Evolutionary conservation across 2,888 invertebrate species (phyloP).

Genomic region (Aporophyla lueneburgensis): DNA sequence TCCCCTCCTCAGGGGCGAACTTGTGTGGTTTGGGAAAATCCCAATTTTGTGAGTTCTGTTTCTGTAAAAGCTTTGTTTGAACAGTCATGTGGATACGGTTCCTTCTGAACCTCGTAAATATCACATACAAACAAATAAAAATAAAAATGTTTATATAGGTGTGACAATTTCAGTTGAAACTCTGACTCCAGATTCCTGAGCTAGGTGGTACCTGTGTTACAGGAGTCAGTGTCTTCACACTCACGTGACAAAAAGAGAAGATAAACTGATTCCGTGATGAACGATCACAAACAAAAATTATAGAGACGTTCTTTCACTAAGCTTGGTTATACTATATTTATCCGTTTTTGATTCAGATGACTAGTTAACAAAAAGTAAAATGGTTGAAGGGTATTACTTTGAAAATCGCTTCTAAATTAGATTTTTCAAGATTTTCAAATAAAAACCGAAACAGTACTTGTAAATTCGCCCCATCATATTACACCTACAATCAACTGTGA

Average conservation of each 20-base stretch:
- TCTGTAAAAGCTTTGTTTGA: conserved; percentile 41
- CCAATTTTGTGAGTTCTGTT: conserved; percentile 46
- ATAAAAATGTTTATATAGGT: no score
- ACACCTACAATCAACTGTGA: not conserved
- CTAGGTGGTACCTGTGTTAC: no score
- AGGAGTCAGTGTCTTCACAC: no score
- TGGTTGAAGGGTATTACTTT: not conserved
- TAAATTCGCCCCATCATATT: conserved; percentile 12
- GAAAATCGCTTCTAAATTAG: not conserved
- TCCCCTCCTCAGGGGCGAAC: conserved; percentile 68
- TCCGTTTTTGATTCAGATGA: not conserved
- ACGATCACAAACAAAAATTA: not conserved
- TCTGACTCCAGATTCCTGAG: no score
- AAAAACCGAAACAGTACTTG: no score
- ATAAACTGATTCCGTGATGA: not conserved
- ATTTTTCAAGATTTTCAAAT: not conserved
- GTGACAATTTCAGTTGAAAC: no score
- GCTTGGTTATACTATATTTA: no score
- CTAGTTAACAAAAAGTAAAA: not conserved
- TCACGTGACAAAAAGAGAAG: no score
- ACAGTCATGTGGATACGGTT: conserved; percentile 17
- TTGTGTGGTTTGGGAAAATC: conserved; percentile 56
- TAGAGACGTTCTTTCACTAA: no score
- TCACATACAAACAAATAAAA: not conserved
- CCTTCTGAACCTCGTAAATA: conserved; percentile 2